Conservation (phyloP, 2,113 vertebrate species). For the Microtus montanus region DNA sequence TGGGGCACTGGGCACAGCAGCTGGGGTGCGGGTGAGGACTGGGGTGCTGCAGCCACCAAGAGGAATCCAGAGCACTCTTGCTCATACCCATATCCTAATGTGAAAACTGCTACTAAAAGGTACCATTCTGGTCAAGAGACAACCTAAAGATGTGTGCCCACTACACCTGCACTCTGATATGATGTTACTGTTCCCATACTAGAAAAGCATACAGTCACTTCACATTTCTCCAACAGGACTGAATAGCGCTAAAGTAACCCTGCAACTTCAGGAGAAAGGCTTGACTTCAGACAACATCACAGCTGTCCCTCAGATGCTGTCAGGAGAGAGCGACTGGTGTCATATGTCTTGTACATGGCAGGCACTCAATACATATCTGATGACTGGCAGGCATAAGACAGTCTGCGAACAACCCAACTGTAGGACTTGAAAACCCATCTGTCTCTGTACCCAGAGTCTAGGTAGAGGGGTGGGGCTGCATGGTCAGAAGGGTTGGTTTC, state of each 20-base stretch:
- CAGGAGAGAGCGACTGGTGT: not conserved
- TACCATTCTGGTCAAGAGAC: not conserved
- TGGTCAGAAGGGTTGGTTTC: not conserved
- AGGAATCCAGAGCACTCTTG: not conserved
- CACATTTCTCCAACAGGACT: not conserved
- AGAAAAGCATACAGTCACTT: constrained; percentile 1
- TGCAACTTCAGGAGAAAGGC: not conserved
- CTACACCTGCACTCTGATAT: not conserved
- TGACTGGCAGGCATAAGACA: not conserved
- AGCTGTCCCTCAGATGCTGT: not conserved
- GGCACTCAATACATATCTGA: constrained; percentile 65
- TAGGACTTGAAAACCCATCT: not conserved
- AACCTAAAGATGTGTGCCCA: not conserved
- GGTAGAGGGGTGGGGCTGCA: not conserved
- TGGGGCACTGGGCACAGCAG: not conserved
- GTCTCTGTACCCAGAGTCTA: not conserved
- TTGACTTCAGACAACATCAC: not conserved
- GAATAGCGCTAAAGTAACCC: not conserved
- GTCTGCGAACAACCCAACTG: not conserved
- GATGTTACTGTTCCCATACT: not conserved
- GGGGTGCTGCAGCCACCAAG: rapidly evolving
- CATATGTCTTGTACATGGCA: constrained; percentile 41
- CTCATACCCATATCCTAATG: not conserved
- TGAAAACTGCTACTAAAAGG: not conserved
- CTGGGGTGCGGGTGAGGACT: not conserved